Base-by-base conservation (phyloP, 2,113 vertebrate genomes). In the Podiceps cristatus region DNA sequence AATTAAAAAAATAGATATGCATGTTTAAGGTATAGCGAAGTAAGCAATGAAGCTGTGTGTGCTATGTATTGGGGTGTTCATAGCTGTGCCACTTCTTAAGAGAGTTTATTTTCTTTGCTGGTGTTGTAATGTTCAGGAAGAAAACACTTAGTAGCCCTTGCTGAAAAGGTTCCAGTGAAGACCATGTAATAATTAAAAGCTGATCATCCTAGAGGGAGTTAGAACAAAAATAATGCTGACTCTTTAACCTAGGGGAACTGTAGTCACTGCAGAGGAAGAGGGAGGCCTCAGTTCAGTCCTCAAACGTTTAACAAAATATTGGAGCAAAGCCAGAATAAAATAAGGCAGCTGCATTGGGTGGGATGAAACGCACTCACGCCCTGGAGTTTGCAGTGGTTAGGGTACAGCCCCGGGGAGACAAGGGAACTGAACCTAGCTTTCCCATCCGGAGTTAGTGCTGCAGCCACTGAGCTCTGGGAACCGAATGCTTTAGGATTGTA, bases 391-490 rank as follows among this genome's bases (percentile, higher is more conserved):
- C 53, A 63, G 35, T 11, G 31, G 11, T n/a, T 55, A 33, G 45
- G 6, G 29, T 17, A 8, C 2, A 0, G 16, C 53, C 16, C 37
- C 5, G 9, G 28, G 62, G 37, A 79, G 33, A 40, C 2, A 4
- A 13, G 9, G 31, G 52, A 66, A 25, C 7, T 29, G 29, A 60
- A 52, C 24, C 33, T n/a, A 13, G 8, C 33, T 60, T 56, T 83
- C 23, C 53, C 16, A 45, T 27, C 13, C 35, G 31, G 31, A 23
- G 52, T 3, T 4, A 47, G n/a, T 44, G 13, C 31, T 44, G 40
- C 53, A 73, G 42, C 11, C 69, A 23, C 47, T 44, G 59, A 72
- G 22, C 52, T 37, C 2, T 22, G 27, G 59, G 31, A 45, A n/a
- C 60, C 20, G 72, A 9, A 17, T 44, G 18, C 3, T 47, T 72